A percentile compares a stretch with the other conserved stretches of the same genome.
phyloP scores from a whole-genome alignment of 2,113 vertebrate species.

The Phyllostomus discolor region DNA sequence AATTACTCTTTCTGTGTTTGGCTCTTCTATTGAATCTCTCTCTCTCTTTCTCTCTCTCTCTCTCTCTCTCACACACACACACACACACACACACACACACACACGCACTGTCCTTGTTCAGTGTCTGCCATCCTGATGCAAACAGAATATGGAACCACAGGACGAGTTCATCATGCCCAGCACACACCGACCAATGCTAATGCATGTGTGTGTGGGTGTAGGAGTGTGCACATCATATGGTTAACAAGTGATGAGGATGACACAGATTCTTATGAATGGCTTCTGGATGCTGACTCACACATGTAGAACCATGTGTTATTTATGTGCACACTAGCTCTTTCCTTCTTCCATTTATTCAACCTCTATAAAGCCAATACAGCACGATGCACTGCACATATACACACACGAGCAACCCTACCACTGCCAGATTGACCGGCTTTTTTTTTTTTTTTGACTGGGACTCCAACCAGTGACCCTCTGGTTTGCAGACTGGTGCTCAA shows the following conservation, averaged over 20 bases:
- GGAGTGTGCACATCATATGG: rapidly evolving
- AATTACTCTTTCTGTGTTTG: not conserved
- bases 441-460: no score
- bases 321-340: not conserved
- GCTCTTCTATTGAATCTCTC: not conserved
- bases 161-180: not conserved
- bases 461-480: no score
- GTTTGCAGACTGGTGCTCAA: no score
- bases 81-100: not conserved
- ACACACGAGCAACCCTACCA: not conserved
- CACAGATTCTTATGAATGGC: not conserved
- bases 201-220: no score
- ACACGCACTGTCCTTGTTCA: not conserved
- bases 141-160: not conserved
- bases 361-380: not conserved
- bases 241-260: not conserved
- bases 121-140: not conserved
- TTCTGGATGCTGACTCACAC: not conserved
- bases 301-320: not conserved
- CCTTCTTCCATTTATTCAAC: not conserved
- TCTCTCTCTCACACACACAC: not conserved
- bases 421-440: not conserved
- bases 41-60: no score
- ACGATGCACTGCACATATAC: not conserved
- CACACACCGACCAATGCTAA: not conserved